A percentile compares a stretch with the other conserved stretches of the same genome.
phyloP scores from a whole-genome alignment of 2,888 invertebrate genomes.

The Hoplodrina blanda region DNA sequence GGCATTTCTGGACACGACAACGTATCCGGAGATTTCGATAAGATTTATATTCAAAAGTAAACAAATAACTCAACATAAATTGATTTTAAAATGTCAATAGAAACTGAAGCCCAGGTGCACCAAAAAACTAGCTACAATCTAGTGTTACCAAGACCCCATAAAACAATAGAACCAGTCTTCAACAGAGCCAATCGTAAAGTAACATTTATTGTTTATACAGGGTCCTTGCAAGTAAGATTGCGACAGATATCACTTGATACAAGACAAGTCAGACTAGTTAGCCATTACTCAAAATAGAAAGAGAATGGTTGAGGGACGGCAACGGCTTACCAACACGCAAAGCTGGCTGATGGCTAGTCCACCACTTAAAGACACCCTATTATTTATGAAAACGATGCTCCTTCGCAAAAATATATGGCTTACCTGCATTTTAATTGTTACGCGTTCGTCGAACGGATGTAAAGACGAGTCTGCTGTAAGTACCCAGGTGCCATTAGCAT shows the following conservation, averaged over 20 bases:
- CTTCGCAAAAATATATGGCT: conserved; percentile 21
- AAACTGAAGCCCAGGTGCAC: conserved; percentile 11
- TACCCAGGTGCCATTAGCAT: conserved; percentile 11
- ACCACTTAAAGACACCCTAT: conserved; percentile 33
- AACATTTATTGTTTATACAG: conserved; percentile 47
- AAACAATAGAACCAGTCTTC: conserved; percentile 5
- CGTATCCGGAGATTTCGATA: no score
- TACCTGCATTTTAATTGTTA: conserved; percentile 1
- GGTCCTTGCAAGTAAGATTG: conserved; percentile 47
- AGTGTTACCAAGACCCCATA: conserved; percentile 22
- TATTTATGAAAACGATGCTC: conserved; percentile 23
- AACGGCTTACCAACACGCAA: conserved; percentile 50
- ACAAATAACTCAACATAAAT: not conserved
- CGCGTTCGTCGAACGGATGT: conserved; percentile 5
- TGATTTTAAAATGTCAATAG: not conserved
- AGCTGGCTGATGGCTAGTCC: conserved; percentile 31
- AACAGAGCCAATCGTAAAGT: conserved; percentile 20
- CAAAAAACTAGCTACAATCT: conserved; percentile 2
- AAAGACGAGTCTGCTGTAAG: not conserved
- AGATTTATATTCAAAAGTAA: no score
- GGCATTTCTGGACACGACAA: not conserved
- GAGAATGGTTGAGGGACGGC: conserved; percentile 44
- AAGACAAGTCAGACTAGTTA: conserved; percentile 58
- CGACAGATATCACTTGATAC: conserved; percentile 53
- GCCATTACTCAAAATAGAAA: conserved; percentile 61